Conservation (phyloP, 2,888 invertebrate species). For the Brenthis daphne region DNA sequence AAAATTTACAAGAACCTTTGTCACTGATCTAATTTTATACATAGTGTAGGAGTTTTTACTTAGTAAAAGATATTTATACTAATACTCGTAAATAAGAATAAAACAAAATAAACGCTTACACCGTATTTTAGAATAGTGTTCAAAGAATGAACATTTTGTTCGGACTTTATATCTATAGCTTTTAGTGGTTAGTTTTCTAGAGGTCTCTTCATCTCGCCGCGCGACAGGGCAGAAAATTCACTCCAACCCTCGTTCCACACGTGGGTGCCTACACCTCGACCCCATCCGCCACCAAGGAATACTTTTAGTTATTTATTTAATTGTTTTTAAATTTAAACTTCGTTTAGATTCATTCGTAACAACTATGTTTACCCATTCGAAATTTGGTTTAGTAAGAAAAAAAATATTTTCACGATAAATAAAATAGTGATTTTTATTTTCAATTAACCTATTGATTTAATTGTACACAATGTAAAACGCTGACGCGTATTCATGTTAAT, state of each 20-base stretch:
- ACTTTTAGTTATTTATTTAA: constrained; percentile 25
- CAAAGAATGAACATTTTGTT: constrained; percentile 30
- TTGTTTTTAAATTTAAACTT: background rate
- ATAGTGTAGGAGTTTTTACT: background rate
- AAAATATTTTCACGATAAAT: background rate
- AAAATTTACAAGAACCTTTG: too few species aligned
- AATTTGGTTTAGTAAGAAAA: too few species aligned
- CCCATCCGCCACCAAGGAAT: constrained; percentile 40
- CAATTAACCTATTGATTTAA: constrained; percentile 48
- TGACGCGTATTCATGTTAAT: constrained; percentile 72
- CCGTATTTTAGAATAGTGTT: constrained; percentile 22
- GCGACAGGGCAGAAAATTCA: constrained; percentile 72
- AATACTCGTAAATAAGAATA: constrained; percentile 12
- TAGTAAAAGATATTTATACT: background rate
- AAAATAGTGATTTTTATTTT: constrained; percentile 30
- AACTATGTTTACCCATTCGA: too few species aligned
- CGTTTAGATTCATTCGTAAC: background rate
- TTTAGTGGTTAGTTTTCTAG: constrained; percentile 56
- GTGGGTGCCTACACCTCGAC: constrained; percentile 52
- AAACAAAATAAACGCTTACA: constrained; percentile 3
- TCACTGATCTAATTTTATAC: background rate
- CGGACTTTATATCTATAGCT: constrained; percentile 39
- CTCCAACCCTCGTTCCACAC: constrained; percentile 66
- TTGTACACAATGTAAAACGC: constrained; percentile 59
- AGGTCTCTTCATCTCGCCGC: constrained; percentile 62